Base-by-base conservation (phyloP, 2,113 vertebrate genomes). In the Balaenoptera acutorostrata region DNA sequence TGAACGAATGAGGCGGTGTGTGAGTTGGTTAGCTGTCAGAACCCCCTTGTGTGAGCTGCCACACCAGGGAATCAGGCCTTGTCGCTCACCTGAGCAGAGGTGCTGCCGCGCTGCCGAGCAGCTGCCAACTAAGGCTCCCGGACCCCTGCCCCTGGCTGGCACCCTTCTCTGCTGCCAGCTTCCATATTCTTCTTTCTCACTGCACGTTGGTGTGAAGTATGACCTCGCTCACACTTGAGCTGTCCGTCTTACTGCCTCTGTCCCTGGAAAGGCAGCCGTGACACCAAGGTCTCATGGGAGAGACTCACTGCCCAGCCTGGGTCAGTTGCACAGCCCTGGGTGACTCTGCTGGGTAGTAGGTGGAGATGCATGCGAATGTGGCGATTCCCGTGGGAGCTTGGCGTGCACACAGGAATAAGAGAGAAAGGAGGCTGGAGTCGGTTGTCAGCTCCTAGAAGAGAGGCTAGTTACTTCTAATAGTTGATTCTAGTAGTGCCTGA, bases 321-420 rank as follows among this genome's bases (percentile, higher is more conserved):
- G 14, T 72, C 9, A 31, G 55, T 23, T 17, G 69, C n/a, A 5
- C 2, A 36, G 23, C 25, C 15, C 33, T 15, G 17, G 84, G 46
- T 69, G 75, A 41, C 8, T 69, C 49, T 25, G 21, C 41, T 21
- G 46, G 63, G 68, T 18, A 33, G 78, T 1, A 1, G 41, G n/a
- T n/a, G 11, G n/a, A 71, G 20, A 27, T 23, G 21, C 41, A 23
- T 36, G 57, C 21, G 55, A 66, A 61, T 0, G 23, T 9, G 41
- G 49, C 2, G 17, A 12, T 71, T 41, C 31, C 31, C 41, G 11
- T 0, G 2, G 31, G 27, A 59, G 49, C 61, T 8, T 0, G 0
- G 9, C 33, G 15, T 52, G 66, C 36, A 4, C 33, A 1, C 21
- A 7, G n/a, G n/a, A 52, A 49, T 41, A 10, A 9, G 8, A 85